These are phyloP conservation scores for Harpegnathos saltator DNA, from an alignment of 1,140 invertebrate species.

Conservation along the genomic window DNA sequence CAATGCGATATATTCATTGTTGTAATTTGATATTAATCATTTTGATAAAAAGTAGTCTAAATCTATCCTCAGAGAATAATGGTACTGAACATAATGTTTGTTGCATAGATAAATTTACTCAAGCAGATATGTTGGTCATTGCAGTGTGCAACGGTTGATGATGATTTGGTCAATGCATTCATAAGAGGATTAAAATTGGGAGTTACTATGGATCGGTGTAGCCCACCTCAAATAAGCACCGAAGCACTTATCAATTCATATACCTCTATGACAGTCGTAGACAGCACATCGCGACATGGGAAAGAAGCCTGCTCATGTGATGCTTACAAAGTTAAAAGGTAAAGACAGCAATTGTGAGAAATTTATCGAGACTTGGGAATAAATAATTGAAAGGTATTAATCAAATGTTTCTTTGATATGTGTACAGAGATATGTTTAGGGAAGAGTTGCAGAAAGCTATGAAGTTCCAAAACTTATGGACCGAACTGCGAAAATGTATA, in stretches of 20 bases:
- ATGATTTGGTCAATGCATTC: constrained; percentile 45
- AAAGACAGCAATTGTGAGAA: constrained; percentile 65
- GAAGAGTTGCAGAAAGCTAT: constrained; percentile 86
- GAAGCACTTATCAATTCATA: constrained; percentile 19
- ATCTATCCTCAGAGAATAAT: too few relatives aligned
- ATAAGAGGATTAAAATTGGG: constrained; percentile 50
- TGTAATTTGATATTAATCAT: too few relatives aligned
- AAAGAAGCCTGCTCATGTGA: constrained; percentile 77
- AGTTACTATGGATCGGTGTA: constrained; percentile 21
- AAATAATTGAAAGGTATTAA: constrained; percentile 14
- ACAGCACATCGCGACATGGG: constrained; percentile 34
- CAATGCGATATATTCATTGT: too few relatives aligned
- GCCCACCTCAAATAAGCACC: background rate
- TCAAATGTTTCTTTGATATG: constrained; percentile 27
- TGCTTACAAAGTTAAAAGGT: constrained; percentile 80
- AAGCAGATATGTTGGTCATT: constrained; percentile 26
- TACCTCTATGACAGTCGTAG: constrained; percentile 8
- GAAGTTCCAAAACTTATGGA: constrained; percentile 86
- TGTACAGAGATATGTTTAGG: constrained; percentile 79
- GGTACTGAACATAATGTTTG: background rate
- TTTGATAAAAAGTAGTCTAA: too few relatives aligned
- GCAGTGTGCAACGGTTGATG: constrained; percentile 42
- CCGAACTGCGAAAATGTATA: constrained; percentile 86
- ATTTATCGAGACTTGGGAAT: constrained; percentile 46
- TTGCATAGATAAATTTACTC: constrained; percentile 2